Evolutionary conservation across 2,113 vertebrate genomes (phyloP).

Genomic region (Paramormyrops kingsleyae): DNA sequence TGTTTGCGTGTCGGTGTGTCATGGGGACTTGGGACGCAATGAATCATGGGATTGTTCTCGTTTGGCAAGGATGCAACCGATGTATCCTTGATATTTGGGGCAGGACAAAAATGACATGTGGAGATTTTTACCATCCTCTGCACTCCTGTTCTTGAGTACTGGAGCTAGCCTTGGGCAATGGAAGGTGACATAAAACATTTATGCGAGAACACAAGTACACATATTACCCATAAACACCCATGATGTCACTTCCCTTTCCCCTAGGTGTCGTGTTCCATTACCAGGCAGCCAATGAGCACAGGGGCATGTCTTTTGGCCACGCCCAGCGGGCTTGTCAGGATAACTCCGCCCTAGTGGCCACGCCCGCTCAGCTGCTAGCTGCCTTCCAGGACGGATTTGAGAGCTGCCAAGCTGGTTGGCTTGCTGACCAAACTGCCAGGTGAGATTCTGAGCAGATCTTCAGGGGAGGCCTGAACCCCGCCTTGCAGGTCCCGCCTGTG

Average conservation of each 20-base stretch:
- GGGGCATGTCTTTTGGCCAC: slow-evolving; percentile 68
- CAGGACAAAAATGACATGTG: too few species aligned
- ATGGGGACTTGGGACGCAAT: neutral
- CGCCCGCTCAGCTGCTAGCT: slow-evolving; percentile 76
- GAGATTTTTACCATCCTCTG: too few species aligned
- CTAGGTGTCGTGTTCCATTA: slow-evolving; percentile 89
- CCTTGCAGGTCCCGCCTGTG: neutral
- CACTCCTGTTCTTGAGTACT: neutral
- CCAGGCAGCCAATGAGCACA: slow-evolving; percentile 61
- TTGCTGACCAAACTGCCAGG: slow-evolving; percentile 84
- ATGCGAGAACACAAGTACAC: neutral
- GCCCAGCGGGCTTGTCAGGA: slow-evolving; percentile 72
- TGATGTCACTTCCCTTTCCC: neutral
- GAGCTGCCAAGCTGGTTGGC: slow-evolving; percentile 88
- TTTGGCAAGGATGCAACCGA: too few species aligned
- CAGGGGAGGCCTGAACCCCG: neutral
- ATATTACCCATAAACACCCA: neutral
- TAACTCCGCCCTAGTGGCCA: slow-evolving; percentile 74
- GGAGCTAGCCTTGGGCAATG: neutral
- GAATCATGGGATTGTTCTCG: too few species aligned
- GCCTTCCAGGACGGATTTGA: slow-evolving; percentile 78
- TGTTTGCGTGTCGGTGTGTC: neutral
- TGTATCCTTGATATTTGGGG: too few species aligned
- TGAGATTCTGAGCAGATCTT: slow-evolving; percentile 36
- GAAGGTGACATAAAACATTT: neutral